Percentiles rank a stretch among this genome's conserved stretches.
phyloP scores from a whole-genome alignment of 2,113 vertebrate species.

The Chroicocephalus ridibundus region DNA sequence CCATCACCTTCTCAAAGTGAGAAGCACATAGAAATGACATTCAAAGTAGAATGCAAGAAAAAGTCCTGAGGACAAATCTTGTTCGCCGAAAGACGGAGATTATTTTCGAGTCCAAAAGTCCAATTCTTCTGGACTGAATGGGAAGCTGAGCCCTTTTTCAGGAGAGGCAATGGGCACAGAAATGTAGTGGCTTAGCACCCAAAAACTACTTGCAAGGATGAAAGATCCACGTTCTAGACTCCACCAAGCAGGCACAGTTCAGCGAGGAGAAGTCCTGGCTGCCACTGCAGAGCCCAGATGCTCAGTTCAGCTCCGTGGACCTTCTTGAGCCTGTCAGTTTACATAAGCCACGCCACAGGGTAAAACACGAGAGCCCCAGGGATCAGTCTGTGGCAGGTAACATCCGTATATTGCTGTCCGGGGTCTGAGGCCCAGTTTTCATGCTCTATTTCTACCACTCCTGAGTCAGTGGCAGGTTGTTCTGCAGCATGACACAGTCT shows the following conservation, averaged over 20 bases:
- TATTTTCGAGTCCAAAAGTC: neutral
- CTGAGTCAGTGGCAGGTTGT: neutral
- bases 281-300: neutral
- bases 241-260: neutral
- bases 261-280: neutral
- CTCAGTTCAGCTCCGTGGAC: neutral
- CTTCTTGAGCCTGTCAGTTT: neutral
- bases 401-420: accelerated
- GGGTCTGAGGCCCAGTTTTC: neutral
- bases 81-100: neutral
- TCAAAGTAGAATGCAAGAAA: neutral
- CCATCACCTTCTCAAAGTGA: neutral
- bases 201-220: neutral
- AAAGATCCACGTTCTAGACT: neutral
- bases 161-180: neutral
- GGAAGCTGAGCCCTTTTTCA: neutral
- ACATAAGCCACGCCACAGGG: neutral
- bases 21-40: neutral
- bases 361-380: neutral
- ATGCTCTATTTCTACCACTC: slow-evolving; percentile 2
- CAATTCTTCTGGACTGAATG: neutral
- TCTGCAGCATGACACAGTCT: neutral
- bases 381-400: neutral
- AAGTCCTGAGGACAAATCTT: neutral
- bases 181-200: neutral